Evolutionary conservation across 2,888 invertebrate genomes (phyloP), one percentile per base, ranked within the genome.

Genomic region (Xestia rhomboidea): DNA sequence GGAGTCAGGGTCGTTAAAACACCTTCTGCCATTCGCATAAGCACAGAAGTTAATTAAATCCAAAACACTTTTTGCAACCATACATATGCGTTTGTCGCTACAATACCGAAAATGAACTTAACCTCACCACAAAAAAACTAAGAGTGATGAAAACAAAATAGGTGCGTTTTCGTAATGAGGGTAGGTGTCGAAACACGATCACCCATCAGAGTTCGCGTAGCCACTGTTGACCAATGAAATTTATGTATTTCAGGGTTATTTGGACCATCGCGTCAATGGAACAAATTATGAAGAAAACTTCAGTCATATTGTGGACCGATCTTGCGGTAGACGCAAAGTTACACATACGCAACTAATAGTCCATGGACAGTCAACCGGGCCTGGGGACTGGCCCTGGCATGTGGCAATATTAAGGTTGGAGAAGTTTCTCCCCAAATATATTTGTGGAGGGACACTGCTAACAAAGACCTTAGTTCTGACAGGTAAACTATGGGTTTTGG

Each of bases 361-460:
- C 5, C 91, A 91, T 62, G 95, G 94, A 0, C 81, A 83, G 10
- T 85, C 89, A 0, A 93, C 94, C 0, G 93, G 93, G 67, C 91
- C 94, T 13, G 95, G 95, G 0, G 95, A 95, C 81, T 96, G 95
- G 95, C 95, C 95, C 0, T 96, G 95, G 95, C 95, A 95, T 83
- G 91, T 89, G 0, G 95, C 95, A 0, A 75, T 96, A 34, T 94
- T 93, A 60, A 91, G 89, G 67, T 69, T 92, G 0, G 87, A 91
- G 4, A 85, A 88, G 15, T 67, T 82, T 0, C 77, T 76, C 0
- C 87, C 92, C 15, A 91, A 88, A 38, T 95, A 95, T 54, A 93
- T 93, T 21, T 95, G 95, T 80, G 95, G 95, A 3, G 95, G 95
- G 5, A 94, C 93, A 8, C 79, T 95, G 54, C 77, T 95, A 5